Evolutionary conservation across 2,797 vertebrate species (phyloP), one percentile per base, ranked within the genome.

Genomic region (Centroberyx gerrardi): DNA sequence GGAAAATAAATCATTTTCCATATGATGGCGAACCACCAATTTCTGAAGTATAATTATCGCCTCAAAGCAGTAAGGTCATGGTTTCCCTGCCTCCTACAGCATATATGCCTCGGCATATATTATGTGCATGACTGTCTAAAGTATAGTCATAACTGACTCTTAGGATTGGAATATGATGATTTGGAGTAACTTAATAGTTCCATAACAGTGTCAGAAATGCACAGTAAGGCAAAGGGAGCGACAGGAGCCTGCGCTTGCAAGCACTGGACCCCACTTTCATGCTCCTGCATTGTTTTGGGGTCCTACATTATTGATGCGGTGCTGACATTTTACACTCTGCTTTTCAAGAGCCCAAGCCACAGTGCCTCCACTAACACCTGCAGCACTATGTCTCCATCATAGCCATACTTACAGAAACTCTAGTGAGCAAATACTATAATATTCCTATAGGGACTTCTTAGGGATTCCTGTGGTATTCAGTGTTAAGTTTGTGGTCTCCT

Each of bases 251-350:
- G 8, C 31, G 6, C 33, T 54, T 44, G 9, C 40, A 40, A 27
- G 56, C 51, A 48, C 40, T 15, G 58, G 66, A 54, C 46, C 33
- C 15, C 28, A 8, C 14, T 56, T 28, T 49, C 58, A 67, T 38
- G 49, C 68, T 58, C 42, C 28, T 52, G 68, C 31, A 40, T 85
- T 90, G 88, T 84, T 84, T 82, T 54, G 73, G 53, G 0, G 0
- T 55, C 14, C 36, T 92, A 84, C 82, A 91, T 88, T 88, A 92
- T 90, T 88, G 64, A 91, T 90, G 69, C 40, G 42, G 13, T 59
- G 68, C 58, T 87, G 87, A 89, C 79, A 92, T 84, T 82, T 86
- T 69, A 86, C 66, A 76, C 86, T 36, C 49, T 44, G 46, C 70
- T 68, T 63, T 66, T 70, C 52, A 49, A 17, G 62, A 67, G 71